A percentile compares a stretch with the other conserved stretches of the same genome.
Conservation (phyloP, 1,140 invertebrate genomes). For the Heliothis virescens region DNA sequence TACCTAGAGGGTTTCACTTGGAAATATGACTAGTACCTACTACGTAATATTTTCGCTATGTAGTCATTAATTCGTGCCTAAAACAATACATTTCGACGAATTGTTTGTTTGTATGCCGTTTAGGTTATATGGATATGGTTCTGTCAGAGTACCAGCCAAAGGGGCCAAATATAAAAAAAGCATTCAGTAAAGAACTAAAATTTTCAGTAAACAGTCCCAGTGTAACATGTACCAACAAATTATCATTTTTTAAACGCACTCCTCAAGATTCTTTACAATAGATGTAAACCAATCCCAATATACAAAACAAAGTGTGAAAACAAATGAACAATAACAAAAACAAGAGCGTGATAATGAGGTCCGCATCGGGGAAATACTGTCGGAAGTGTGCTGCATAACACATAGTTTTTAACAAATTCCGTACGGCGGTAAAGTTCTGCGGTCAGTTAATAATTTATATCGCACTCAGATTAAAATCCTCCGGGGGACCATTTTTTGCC, state of each 20-base stretch:
- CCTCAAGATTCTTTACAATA: background rate
- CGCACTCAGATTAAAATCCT: constrained; percentile 18
- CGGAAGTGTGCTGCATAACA: constrained; percentile 1
- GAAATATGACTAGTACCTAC: background rate
- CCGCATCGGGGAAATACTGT: constrained; percentile 14
- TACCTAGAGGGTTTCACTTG: background rate
- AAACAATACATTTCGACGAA: no score
- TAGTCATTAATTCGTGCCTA: no score
- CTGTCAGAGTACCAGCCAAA: no score
- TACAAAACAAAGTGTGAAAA: background rate
- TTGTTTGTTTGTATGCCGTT: no score
- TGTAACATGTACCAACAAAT: no score
- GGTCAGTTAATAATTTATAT: constrained; percentile 30
- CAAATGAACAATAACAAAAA: constrained; percentile 16
- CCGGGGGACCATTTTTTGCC: background rate
- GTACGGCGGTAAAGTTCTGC: constrained; percentile 3
- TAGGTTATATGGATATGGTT: no score
- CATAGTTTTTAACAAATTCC: constrained; percentile 28
- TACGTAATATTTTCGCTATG: no score
- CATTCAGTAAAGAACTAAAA: no score
- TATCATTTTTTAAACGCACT: background rate
- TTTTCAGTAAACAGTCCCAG: no score
- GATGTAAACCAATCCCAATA: background rate
- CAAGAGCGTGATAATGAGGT: constrained; percentile 11
- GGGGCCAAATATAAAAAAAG: no score